Evolutionary conservation across 1,140 invertebrate species (phyloP), one percentile per base, ranked within the genome.

Genomic region (Pteromalus puparum): DNA sequence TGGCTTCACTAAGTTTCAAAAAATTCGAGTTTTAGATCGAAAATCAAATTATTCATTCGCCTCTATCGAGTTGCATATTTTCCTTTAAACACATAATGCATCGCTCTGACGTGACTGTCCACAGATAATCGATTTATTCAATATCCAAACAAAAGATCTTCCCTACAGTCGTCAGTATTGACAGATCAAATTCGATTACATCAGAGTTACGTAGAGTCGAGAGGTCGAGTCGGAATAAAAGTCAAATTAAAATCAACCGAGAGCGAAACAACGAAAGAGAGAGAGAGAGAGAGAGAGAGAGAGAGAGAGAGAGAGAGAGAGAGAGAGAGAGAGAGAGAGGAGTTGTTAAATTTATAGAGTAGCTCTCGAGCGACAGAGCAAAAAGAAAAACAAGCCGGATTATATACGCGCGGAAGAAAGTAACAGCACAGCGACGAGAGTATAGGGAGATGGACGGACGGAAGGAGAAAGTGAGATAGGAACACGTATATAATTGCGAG

Each of bases 401-500:
- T 26, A 24, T 70, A 28, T 70, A 28, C 68, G 68, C 68, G 1
- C 21, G 10, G 26, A 65, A n/a, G 21, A 65, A 65, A 3, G 26
- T 70, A 21, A 34, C 30, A 34, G 68, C 6, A 68, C 6, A 70
- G 67, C 67, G 24, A 26, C 24, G 38, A 48, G 74, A 12, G 38
- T n/a, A n/a, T n/a, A n/a, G n/a, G n/a, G n/a, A n/a, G 21, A n/a
- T 13, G n/a, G 30, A 26, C 13, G 48, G 21, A 48, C 13, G 46
- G 15, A 21, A 68, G 26, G 6, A 82, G 48, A 42, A 18, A 68
- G n/a, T 46, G 34, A 75, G 34, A 82, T 65, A 75, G 28, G 81
- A 12, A 38, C 1, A n/a, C 21, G 48, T 53, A 18, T 76, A 15
- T 76, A 83, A 83, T 83, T 76, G 73, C 10, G 48, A 68, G 81